Evolutionary conservation across 2,797 vertebrate genomes (phyloP).

Genomic region (Sebastes itinus): DNA sequence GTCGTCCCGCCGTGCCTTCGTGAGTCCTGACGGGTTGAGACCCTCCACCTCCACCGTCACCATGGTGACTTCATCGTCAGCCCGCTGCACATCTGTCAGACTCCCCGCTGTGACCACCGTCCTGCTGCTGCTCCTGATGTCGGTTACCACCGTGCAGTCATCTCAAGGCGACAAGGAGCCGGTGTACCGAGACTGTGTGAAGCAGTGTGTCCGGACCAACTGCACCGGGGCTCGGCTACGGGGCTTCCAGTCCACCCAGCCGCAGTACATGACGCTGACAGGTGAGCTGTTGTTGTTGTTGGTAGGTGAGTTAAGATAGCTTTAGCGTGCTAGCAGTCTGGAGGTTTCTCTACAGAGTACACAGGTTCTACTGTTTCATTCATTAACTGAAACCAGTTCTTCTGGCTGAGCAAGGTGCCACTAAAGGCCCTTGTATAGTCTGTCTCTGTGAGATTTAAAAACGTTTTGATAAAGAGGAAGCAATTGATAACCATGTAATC

Average conservation of each 20-base stretch:
- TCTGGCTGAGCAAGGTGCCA: conserved; percentile 24
- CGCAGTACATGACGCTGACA: conserved; percentile 94
- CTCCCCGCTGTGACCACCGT: conserved; percentile 69
- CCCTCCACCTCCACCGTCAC: conserved; percentile 16
- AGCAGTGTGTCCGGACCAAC: conserved; percentile 89
- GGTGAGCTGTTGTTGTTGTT: conserved; percentile 77
- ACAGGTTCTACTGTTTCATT: neutral
- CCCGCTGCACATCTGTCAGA: conserved; percentile 73
- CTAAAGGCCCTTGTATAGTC: neutral
- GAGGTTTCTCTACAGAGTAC: neutral
- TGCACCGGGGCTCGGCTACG: conserved; percentile 89
- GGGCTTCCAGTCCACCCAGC: conserved; percentile 90
- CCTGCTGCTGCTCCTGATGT: conserved; percentile 62
- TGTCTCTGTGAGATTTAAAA: neutral
- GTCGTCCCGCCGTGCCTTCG: conserved; percentile 65
- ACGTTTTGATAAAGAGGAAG: no score
- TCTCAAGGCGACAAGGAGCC: conserved; percentile 96
- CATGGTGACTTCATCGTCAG: conserved; percentile 75
- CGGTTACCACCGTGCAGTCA: conserved; percentile 61
- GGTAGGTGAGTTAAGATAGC: conserved; percentile 43
- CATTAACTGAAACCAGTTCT: conserved; percentile 25
- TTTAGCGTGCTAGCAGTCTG: conserved; percentile 33
- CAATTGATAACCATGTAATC: neutral
- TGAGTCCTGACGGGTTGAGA: conserved; percentile 66
- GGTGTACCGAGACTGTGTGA: conserved; percentile 92